Base-by-base conservation (phyloP, 2,113 vertebrate genomes). In the Corythoichthys intestinalis region DNA sequence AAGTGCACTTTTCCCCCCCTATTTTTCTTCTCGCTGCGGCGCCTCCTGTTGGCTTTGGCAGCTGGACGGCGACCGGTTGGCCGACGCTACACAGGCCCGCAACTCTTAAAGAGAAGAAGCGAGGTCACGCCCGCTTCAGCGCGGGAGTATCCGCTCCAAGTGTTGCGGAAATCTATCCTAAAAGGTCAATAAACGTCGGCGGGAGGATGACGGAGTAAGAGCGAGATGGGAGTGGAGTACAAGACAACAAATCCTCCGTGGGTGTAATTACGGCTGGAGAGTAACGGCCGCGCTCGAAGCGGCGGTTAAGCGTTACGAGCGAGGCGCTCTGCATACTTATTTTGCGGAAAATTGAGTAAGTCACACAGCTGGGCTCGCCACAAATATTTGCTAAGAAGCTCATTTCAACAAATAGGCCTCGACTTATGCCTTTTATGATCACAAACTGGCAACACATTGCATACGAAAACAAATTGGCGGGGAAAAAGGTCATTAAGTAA, bases 21-120 rank as follows among this genome's bases (percentile, higher is more conserved):
- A 47, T 63, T 47, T 20, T 46, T 46, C 17, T 62, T 46, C 84
- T 79, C 62, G 66, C 53, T 47, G 69, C 65, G 70, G 72, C 79
- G 80, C 86, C 84, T 85, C 78, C 84, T 82, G 85, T 85, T 88
- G 76, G 84, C 83, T 89, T 90, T 89, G 85, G 87, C 76, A 62
- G 39, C 41, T 34, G n/a, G 41, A 47, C 6, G 44, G 44, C 41
- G 61, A 63, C 41, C 13, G 11, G 9, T 47, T 47, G 61, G 61
- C 61, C 60, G 44, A 46, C 4, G 28, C 60, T 5, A 85, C 79
- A 82, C 80, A 4, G 28, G 17, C 54, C 54, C 54, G 28, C 34
- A 81, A 72, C 67, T 74, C 77, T 84, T 84, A 83, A 66, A 81
- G 62, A 84, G 71, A 81, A 76, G 75, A 83, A 73, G 73, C 85